Evolutionary conservation across 2,797 vertebrate genomes (phyloP), one percentile per base, ranked within the genome.

Genomic region (Acanthis flammea): DNA sequence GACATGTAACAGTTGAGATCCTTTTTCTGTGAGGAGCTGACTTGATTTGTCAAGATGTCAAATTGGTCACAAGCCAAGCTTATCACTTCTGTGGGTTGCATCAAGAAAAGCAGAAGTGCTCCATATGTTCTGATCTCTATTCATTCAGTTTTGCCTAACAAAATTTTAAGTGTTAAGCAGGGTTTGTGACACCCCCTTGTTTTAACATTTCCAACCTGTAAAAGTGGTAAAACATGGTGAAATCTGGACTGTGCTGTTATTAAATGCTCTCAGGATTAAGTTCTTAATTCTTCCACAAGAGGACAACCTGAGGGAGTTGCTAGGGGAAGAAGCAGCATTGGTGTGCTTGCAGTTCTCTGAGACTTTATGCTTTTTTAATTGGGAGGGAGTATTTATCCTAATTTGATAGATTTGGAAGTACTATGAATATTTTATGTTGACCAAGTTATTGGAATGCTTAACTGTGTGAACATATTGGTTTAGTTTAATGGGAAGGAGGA

Each of bases 91-190:
- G 88, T 91, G 92, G 72, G 61, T 74, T 79, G 75, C 61, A 58
- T 89, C 45, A 94, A 91, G 92, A 91, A 88, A 96, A 95, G 72
- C 41, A 90, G 86, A 92, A 97, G 76, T 93, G 47, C 67, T 94
- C 95, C 88, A 74, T 97, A 93, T 96, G 86, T 94, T 95, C 93
- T 82, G 93, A 87, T 94, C 90, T 90, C 89, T 95, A 77, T 92
- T 95, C 78, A 65, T 80, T 96, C 92, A 95, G 94, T 96, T 96
- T 96, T 96, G 92, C 91, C 92, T 96, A 92, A 97, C 94, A 92
- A 94, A 95, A 91, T 93, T 87, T 67, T 87, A 87, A 62, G 84
- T 94, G 95, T 80, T 93, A 94, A 92, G 57, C 83, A 92, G 86
- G 81, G 93, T 92, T 95, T 94, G 79, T 75, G 82, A 82, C 53